Conservation (phyloP, 2,888 invertebrate genomes). For the Balanococcus diminutus region DNA sequence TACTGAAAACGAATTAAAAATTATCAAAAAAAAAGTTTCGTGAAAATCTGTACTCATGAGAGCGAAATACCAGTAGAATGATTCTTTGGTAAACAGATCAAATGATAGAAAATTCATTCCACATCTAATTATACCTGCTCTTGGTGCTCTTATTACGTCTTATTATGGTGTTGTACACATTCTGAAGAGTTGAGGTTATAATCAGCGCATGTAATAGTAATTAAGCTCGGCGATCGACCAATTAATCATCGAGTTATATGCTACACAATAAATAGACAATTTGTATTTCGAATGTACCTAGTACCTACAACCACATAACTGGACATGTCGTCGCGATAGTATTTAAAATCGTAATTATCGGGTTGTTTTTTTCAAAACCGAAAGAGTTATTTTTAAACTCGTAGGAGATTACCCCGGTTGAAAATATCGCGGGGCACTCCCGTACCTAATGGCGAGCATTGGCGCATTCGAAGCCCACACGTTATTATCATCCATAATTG, state of each 20-base stretch:
- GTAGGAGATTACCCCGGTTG: conserved; percentile 42
- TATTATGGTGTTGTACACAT: neutral
- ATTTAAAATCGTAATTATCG: neutral
- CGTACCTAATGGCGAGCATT: no score
- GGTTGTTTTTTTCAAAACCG: neutral
- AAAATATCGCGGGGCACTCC: conserved; percentile 39
- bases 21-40: no score
- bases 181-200: neutral
- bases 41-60: no score
- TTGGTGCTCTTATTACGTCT: neutral
- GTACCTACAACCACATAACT: neutral
- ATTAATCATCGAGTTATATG: no score
- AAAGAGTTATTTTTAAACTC: conserved; percentile 35
- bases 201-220: neutral
- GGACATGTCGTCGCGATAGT: neutral
- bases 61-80: no score
- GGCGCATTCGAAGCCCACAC: conserved; percentile 44
- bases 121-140: no score
- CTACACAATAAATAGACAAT: neutral
- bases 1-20: no score
- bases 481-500: conserved; percentile 25
- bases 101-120: no score
- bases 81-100: no score
- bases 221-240: neutral
- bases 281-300: neutral